Percentiles rank a stretch among this genome's conserved stretches.
Conservation (phyloP, 1,140 invertebrate genomes). For the Ceratosolen fusciceps region DNA sequence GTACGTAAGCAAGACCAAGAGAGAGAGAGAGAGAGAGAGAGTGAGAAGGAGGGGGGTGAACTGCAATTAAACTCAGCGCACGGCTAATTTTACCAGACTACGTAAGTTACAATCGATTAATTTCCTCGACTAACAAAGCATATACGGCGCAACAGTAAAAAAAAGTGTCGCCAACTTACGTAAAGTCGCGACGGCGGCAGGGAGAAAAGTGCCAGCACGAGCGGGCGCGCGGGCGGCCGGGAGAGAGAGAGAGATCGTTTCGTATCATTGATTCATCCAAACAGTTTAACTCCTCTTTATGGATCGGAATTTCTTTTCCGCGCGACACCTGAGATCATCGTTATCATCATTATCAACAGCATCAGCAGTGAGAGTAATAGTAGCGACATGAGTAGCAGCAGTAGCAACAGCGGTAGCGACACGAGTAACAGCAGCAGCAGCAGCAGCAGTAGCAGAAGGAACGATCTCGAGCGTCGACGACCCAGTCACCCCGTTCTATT, state of each 20-base stretch:
- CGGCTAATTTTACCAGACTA: neutral
- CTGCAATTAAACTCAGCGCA: neutral
- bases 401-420: too few species aligned
- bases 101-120: constrained; percentile 1
- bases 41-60: neutral
- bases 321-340: neutral
- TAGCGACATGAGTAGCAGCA: too few species aligned
- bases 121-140: neutral
- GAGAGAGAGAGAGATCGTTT: neutral
- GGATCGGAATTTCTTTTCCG: neutral
- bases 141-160: neutral
- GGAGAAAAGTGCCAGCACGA: neutral
- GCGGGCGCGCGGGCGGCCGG: too few species aligned
- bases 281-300: too few species aligned
- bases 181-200: neutral
- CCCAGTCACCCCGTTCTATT: constrained; percentile 48
- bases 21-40: too few species aligned
- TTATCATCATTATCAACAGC: too few species aligned
- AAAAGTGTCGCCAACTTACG: neutral
- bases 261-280: neutral
- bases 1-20: too few species aligned
- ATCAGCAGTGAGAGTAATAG: too few species aligned
- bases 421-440: too few species aligned
- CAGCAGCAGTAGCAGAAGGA: neutral
- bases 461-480: constrained; percentile 29